A percentile compares a stretch with the other conserved stretches of the same genome.
phyloP scores from a whole-genome alignment of 2,888 invertebrate species.

The Patella caerulea region DNA sequence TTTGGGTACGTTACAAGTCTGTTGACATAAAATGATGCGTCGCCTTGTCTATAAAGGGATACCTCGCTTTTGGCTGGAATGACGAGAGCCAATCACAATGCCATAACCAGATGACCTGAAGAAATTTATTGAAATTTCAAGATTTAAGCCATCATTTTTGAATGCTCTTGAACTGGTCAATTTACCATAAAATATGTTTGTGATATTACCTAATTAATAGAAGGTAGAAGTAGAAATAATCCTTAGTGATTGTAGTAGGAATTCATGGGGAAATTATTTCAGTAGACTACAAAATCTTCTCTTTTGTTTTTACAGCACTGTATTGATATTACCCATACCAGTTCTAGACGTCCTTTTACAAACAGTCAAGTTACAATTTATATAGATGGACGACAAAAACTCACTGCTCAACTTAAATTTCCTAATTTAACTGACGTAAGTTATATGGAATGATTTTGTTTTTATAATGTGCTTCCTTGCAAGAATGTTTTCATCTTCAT shows the following conservation, averaged over 20 bases:
- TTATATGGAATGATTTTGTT: not conserved
- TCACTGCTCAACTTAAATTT: conserved; percentile 76
- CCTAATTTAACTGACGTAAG: conserved; percentile 76
- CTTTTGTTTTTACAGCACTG: conserved; percentile 73
- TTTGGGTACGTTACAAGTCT: conserved; percentile 71
- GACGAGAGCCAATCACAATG: too few relatives aligned
- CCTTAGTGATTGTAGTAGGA: too few relatives aligned
- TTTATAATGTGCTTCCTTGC: too few relatives aligned
- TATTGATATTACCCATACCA: conserved; percentile 73
- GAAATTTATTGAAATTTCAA: too few relatives aligned
- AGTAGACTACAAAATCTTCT: not conserved
- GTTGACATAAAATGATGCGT: not conserved
- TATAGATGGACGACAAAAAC: conserved; percentile 76
- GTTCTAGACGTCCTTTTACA: conserved; percentile 75
- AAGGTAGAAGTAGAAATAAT: not conserved
- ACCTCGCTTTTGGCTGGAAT: too few relatives aligned
- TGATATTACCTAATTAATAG: too few relatives aligned
- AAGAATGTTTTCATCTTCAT: too few relatives aligned
- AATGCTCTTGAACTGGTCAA: too few relatives aligned
- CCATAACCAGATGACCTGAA: too few relatives aligned
- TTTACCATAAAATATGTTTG: too few relatives aligned
- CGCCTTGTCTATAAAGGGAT: too few relatives aligned
- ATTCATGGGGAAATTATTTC: not conserved
- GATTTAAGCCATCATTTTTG: too few relatives aligned
- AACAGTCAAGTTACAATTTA: conserved; percentile 77